Conservation (phyloP, 2,113 vertebrate species). For the Todiramphus chloris region DNA sequence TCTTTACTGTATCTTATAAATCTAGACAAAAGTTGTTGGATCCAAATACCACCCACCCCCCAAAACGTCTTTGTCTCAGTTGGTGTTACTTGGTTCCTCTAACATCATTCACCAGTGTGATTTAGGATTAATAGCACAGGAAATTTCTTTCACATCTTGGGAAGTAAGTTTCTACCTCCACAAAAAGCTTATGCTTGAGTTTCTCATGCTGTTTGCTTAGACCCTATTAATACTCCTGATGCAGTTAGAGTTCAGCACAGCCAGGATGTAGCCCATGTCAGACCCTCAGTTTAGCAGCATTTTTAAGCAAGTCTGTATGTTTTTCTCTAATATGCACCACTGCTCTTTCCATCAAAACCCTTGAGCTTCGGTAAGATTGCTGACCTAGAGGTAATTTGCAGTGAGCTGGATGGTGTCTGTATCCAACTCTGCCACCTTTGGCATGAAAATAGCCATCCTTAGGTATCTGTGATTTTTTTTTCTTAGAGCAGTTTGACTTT, state of each 20-base stretch:
- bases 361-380: not conserved
- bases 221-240: conserved; percentile 19
- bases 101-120: not conserved
- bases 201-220: not conserved
- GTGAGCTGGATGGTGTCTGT: not conserved
- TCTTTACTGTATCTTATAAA: not conserved
- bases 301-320: not conserved
- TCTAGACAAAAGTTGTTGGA: not conserved
- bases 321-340: not conserved
- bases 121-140: not conserved
- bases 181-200: not conserved
- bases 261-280: not conserved
- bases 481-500: not conserved
- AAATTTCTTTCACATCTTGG: not conserved
- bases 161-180: not conserved
- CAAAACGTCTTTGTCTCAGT: not conserved
- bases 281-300: not conserved
- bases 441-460: not conserved
- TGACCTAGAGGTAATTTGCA: not conserved
- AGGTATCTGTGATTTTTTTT: not conserved
- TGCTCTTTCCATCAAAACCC: not conserved
- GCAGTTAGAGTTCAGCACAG: not conserved
- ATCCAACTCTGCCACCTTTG: not conserved
- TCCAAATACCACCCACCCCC: not conserved
- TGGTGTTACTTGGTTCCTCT: not conserved